Percentiles rank a stretch among this genome's conserved stretches.
phyloP scores from a whole-genome alignment of 2,113 vertebrate genomes.

The Brachirus orientalis region DNA sequence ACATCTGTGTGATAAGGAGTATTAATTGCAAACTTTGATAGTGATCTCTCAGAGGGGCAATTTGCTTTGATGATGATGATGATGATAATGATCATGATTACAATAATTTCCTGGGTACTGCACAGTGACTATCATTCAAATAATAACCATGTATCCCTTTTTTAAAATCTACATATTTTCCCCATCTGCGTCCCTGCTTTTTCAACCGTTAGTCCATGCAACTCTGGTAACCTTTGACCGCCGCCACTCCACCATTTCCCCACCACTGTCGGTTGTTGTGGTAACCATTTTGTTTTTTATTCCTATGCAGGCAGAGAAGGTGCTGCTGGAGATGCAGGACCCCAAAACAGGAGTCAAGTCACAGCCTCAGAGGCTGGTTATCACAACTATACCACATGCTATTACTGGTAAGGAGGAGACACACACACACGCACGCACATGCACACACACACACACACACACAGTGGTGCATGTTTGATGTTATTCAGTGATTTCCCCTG shows the following conservation, averaged over 20 bases:
- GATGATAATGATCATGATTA: not conserved
- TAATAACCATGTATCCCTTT: too few relatives aligned
- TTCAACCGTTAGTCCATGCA: too few relatives aligned
- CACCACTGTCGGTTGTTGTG: conserved; percentile 11
- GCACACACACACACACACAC: conserved; percentile 20
- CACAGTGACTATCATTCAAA: too few relatives aligned
- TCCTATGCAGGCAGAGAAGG: conserved; percentile 84
- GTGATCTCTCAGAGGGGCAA: not conserved
- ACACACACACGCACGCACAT: conserved; percentile 15
- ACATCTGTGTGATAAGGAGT: conserved; percentile 10
- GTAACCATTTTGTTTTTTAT: conserved; percentile 7
- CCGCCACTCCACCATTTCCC: not conserved
- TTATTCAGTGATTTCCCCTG: conserved; percentile 45
- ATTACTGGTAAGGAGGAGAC: conserved; percentile 85
- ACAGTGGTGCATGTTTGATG: conserved; percentile 6
- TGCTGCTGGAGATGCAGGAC: conserved; percentile 96
- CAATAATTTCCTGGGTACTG: not conserved
- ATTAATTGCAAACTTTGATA: conserved; percentile 16
- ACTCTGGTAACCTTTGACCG: conserved; percentile 23
- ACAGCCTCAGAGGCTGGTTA: conserved; percentile 88
- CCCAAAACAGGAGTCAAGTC: conserved; percentile 87
- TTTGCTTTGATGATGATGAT: not conserved
- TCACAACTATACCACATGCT: conserved; percentile 90
- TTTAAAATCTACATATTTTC: too few relatives aligned
- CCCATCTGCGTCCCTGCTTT: too few relatives aligned